Evolutionary conservation across 2,797 vertebrate species (phyloP).

Genomic region (Pseudochaenichthys georgianus): DNA sequence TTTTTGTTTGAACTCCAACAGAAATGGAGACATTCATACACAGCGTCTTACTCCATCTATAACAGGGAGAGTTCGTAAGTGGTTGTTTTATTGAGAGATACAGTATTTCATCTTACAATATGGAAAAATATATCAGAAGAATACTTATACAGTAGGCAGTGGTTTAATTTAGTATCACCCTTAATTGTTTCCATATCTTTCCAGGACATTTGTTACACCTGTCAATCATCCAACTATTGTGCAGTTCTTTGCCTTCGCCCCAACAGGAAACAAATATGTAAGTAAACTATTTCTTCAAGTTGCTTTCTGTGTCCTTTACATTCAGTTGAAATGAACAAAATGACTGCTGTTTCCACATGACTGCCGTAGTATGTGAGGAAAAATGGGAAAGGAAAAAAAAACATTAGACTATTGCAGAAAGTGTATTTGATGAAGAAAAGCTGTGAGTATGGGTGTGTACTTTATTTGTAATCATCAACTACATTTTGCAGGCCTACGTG

Average conservation of each 20-base stretch:
- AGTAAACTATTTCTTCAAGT: constrained; percentile 64
- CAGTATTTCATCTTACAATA: background rate
- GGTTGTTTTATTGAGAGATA: background rate
- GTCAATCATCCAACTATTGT: constrained; percentile 87
- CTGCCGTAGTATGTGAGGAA: background rate
- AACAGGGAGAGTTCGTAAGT: constrained; percentile 89
- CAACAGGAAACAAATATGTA: constrained; percentile 92
- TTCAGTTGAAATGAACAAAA: background rate
- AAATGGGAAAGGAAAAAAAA: background rate
- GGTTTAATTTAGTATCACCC: background rate
- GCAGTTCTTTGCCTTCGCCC: constrained; percentile 92
- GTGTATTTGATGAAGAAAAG: background rate
- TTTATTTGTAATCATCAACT: background rate
- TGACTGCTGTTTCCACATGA: constrained; percentile 1
- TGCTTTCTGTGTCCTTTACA: constrained; percentile 2
- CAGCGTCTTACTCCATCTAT: constrained; percentile 94
- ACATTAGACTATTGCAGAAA: background rate
- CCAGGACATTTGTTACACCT: constrained; percentile 88
- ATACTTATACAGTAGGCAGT: no score
- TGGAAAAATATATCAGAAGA: background rate
- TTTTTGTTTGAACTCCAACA: constrained; percentile 72
- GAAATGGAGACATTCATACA: constrained; percentile 96
- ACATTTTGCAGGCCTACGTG: constrained; percentile 88
- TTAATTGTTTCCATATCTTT: constrained; percentile 30
- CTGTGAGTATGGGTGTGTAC: background rate